Evolutionary conservation across 2,797 vertebrate genomes (phyloP), one percentile per base, ranked within the genome.

Genomic region (Anas bahamensis): DNA sequence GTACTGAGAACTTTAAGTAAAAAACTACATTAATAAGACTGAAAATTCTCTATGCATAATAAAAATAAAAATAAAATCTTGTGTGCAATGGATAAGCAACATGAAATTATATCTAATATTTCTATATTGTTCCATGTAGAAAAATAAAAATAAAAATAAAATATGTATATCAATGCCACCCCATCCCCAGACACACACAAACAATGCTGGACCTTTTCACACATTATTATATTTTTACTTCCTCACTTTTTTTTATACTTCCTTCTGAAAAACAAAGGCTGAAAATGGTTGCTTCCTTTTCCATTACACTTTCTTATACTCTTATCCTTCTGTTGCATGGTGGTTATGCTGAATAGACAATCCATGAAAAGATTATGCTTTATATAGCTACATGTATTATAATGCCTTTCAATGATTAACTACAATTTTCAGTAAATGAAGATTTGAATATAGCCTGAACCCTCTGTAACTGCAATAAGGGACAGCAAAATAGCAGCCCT

Each of bases 231-330:
- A n/a, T 66, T 82, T 82, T 77, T 71, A 69, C 16, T 21, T 66
- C 55, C 42, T 59, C 3, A 16, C 0, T 79, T 76, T 1, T 1
- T 46, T 9, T 42, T 55, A 46, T 4, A 1, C 2, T 17, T 33
- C 22, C 64, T 82, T 48, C 42, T 78, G 50, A 37, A 75, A 69
- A 66, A 19, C 5, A 65, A 73, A 64, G 13, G 29, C 17, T 56
- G 35, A 24, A 92, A 88, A 50, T 24, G 5, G 2, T 86, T 78
- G 8, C 6, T 48, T 69, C 22, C 50, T 21, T 11, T 33, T 73
- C 26, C 4, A 13, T 39, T 83, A 69, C 15, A 10, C 13, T 69
- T 28, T 66, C 31, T 88, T 29, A 28, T 18, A n/a, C 65, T 68
- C 14, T 29, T 4, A 9, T 48, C 17, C 11, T 74, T 69, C 74